These are phyloP conservation scores for Gymnobelideus leadbeateri DNA, from an alignment of 2,113 vertebrate species.

Conservation along the genomic window DNA sequence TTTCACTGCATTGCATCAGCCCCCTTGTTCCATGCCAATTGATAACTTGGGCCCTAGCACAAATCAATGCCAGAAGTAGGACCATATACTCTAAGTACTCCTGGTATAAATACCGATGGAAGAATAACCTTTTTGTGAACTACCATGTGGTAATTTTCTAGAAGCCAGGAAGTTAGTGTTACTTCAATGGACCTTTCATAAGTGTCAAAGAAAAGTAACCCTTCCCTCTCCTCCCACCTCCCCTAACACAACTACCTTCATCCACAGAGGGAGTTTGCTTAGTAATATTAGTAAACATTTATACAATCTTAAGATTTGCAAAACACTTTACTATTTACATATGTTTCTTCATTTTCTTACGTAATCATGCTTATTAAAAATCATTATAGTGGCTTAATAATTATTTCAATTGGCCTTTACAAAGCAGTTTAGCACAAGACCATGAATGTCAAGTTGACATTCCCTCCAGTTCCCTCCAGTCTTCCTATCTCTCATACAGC, in stretches of 20 bases:
- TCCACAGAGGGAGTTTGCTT: constrained; percentile 59
- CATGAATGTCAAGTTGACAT: constrained; percentile 7
- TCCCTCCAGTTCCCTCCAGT: constrained; percentile 48
- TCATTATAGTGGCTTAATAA: constrained; percentile 78
- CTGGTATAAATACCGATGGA: constrained; percentile 80
- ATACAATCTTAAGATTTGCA: not conserved
- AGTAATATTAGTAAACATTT: not conserved
- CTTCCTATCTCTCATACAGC: constrained; percentile 74
- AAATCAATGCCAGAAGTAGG: constrained; percentile 83
- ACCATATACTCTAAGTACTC: constrained; percentile 71
- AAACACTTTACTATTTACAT: not conserved
- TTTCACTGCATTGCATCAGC: constrained; percentile 82
- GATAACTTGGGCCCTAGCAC: constrained; percentile 84
- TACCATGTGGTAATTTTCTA: constrained; percentile 67
- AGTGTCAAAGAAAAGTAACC: constrained; percentile 51
- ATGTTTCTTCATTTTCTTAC: constrained; percentile 38
- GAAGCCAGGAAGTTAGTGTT: constrained; percentile 73
- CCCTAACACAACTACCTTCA: constrained; percentile 26
- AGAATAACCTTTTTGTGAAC: constrained; percentile 80
- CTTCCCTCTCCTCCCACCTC: constrained; percentile 19
- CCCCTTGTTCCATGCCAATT: constrained; percentile 78
- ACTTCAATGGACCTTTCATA: constrained; percentile 76
- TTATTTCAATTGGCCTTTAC: constrained; percentile 76
- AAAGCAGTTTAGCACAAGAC: constrained; percentile 72
- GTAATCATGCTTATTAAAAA: constrained; percentile 77